Evolutionary conservation across 2,797 vertebrate genomes (phyloP).

Genomic region (Thripadectes ignobilis): DNA sequence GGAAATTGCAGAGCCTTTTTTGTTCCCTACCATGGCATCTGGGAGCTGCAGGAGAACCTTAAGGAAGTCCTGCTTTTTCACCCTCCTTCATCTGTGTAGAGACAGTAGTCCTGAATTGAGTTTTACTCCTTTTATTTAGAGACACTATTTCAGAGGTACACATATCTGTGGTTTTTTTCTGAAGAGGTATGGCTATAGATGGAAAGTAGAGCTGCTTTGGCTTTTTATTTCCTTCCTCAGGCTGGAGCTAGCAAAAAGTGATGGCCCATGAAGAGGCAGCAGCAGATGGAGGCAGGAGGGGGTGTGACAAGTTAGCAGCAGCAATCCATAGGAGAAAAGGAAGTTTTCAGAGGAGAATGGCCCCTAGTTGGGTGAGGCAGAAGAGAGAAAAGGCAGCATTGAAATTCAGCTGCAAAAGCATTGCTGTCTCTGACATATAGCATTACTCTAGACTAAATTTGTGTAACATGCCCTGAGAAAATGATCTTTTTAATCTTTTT

Average conservation of each 20-base stretch:
- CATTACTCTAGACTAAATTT: background rate
- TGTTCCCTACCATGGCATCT: background rate
- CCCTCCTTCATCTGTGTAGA: background rate
- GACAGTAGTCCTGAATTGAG: accelerated
- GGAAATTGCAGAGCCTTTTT: background rate
- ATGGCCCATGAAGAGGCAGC: background rate
- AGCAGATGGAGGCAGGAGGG: constrained; percentile 28
- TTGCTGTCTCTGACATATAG: background rate
- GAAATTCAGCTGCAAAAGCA: background rate
- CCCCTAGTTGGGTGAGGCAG: background rate
- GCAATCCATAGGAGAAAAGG: background rate
- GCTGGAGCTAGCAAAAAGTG: background rate
- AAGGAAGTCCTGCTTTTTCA: background rate
- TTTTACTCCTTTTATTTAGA: background rate
- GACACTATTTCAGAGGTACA: background rate
- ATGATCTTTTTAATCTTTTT: background rate
- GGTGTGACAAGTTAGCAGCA: background rate
- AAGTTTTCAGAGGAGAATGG: background rate
- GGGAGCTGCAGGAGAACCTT: background rate
- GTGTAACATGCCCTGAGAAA: background rate
- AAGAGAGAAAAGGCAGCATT: background rate
- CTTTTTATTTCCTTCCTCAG: background rate
- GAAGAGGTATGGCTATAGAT: background rate
- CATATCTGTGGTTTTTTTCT: accelerated
- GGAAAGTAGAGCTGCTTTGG: background rate